Evolutionary conservation across 2,113 vertebrate species (phyloP).

Genomic region (Chionodraco myersi): DNA sequence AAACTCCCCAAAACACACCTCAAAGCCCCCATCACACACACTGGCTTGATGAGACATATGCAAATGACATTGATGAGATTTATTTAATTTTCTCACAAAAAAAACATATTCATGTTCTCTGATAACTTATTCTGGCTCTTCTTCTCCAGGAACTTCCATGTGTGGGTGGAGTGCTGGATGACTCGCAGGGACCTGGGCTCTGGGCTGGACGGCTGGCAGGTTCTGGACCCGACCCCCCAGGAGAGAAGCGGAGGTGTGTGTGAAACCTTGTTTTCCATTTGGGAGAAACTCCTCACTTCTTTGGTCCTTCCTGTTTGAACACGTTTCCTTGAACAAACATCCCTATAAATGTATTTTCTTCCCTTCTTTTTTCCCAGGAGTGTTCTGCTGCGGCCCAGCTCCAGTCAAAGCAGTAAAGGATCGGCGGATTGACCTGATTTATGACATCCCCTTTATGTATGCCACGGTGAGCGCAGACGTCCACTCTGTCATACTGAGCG

Average conservation of each 20-base stretch:
- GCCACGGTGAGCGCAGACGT: slow-evolving; percentile 88
- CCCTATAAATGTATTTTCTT: accelerated
- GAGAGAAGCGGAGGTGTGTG: slow-evolving; percentile 89
- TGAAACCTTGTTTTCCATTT: too few relatives aligned
- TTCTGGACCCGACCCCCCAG: slow-evolving; percentile 93
- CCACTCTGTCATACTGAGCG: slow-evolving; percentile 55
- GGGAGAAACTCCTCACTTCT: background rate
- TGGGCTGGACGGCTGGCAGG: slow-evolving; percentile 92
- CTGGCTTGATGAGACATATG: too few relatives aligned
- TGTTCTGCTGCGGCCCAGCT: slow-evolving; percentile 88
- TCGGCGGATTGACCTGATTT: slow-evolving; percentile 76
- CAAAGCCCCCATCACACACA: too few relatives aligned
- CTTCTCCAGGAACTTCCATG: slow-evolving; percentile 92
- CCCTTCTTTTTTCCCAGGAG: slow-evolving; percentile 66
- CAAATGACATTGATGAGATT: accelerated
- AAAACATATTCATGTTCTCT: background rate
- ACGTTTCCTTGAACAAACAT: background rate
- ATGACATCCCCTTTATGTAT: slow-evolving; percentile 88
- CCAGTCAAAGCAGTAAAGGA: slow-evolving; percentile 83
- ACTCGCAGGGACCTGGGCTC: slow-evolving; percentile 84
- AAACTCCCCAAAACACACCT: too few relatives aligned
- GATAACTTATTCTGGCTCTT: background rate
- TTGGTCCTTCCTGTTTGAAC: background rate
- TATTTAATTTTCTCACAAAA: background rate
- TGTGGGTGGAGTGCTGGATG: slow-evolving; percentile 98